These are phyloP conservation scores for Hemistola chrysoprasaria DNA, from an alignment of 2,888 invertebrate species.

Conservation along the genomic window DNA sequence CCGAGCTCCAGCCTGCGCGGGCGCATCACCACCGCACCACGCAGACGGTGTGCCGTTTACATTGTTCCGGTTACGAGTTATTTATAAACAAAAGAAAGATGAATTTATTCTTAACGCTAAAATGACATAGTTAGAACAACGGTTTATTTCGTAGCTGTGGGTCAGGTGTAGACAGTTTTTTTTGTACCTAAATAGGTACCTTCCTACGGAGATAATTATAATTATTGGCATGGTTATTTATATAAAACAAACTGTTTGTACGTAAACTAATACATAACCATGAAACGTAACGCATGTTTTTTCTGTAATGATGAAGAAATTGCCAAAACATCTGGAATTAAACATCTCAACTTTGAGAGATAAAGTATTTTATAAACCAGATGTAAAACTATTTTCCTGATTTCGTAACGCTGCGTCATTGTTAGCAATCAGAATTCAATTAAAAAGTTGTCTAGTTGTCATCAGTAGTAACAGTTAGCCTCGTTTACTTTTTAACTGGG, in stretches of 20 bases:
- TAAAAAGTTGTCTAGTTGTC: constrained; percentile 40
- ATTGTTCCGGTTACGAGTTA: constrained; percentile 77
- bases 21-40: constrained; percentile 69
- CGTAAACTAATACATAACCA: constrained; percentile 29
- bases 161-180: constrained; percentile 20
- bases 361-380: too few relatives aligned
- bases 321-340: constrained; percentile 28
- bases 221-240: constrained; percentile 25
- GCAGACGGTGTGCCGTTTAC: constrained; percentile 73
- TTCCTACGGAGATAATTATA: constrained; percentile 26
- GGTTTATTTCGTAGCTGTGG: constrained; percentile 32
- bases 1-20: constrained; percentile 48
- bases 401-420: too few relatives aligned
- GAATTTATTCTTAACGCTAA: constrained; percentile 66
- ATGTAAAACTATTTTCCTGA: too few relatives aligned
- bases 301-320: constrained; percentile 24
- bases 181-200: constrained; percentile 5
- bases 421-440: constrained; percentile 24
- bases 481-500: constrained; percentile 28
- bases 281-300: constrained; percentile 23
- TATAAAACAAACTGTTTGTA: constrained; percentile 23
- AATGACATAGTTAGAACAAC: constrained; percentile 69
- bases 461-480: constrained; percentile 42
- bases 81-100: constrained; percentile 76
- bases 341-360: too few relatives aligned